Percentiles rank a stretch among this genome's conserved stretches.
Evolutionary conservation across 2,888 invertebrate genomes (phyloP).

Genomic region (Selenia dentaria): DNA sequence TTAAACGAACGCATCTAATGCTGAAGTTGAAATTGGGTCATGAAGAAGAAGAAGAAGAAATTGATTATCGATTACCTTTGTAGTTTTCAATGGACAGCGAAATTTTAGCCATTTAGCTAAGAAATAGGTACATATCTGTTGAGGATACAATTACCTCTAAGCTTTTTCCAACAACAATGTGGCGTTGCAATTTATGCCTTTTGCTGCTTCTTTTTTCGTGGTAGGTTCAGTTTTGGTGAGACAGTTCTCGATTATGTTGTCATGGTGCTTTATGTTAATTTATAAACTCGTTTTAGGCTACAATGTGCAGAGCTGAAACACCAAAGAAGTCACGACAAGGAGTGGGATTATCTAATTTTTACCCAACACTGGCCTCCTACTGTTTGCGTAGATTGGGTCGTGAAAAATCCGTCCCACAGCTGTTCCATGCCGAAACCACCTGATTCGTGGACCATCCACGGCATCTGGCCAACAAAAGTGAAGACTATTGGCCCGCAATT

Average conservation of each 20-base stretch:
- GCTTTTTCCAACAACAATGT: constrained; percentile 9
- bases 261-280: too few relatives aligned
- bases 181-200: constrained; percentile 4
- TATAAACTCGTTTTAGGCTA: constrained; percentile 2
- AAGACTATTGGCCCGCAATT: constrained; percentile 88
- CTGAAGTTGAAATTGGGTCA: too few relatives aligned
- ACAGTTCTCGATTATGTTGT: background rate
- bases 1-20: too few relatives aligned
- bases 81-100: too few relatives aligned
- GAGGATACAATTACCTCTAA: too few relatives aligned
- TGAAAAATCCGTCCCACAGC: constrained; percentile 81
- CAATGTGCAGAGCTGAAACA: constrained; percentile 1
- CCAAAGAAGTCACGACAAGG: constrained; percentile 36
- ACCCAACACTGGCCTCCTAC: constrained; percentile 91
- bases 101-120: too few relatives aligned
- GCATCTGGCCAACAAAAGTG: constrained; percentile 91
- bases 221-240: constrained; percentile 1
- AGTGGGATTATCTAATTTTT: constrained; percentile 91
- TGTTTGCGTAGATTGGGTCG: constrained; percentile 89
- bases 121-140: too few relatives aligned
- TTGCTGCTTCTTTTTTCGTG: constrained; percentile 8
- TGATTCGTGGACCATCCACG: constrained; percentile 91
- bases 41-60: too few relatives aligned
- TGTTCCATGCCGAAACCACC: constrained; percentile 86
- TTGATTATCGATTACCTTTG: too few relatives aligned